These are phyloP conservation scores for Lithophane leautieri DNA, from an alignment of 2,888 invertebrate genomes.

Conservation along the genomic window DNA sequence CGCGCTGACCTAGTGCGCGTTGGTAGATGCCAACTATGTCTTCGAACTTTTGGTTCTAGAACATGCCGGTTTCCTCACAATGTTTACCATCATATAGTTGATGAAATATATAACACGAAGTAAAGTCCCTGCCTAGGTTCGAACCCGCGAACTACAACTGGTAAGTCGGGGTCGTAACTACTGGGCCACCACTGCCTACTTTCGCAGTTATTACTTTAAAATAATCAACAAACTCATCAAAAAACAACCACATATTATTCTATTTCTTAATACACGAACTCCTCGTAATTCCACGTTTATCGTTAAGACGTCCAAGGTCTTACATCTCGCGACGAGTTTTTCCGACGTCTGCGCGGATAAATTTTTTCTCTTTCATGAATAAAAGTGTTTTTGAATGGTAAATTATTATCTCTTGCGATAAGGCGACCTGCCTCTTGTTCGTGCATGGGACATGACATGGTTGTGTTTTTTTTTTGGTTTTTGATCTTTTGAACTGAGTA, in stretches of 20 bases:
- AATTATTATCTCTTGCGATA: conserved; percentile 63
- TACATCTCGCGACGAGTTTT: conserved; percentile 37
- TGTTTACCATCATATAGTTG: neutral
- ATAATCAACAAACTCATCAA: neutral
- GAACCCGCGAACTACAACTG: neutral
- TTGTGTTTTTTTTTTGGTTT: neutral
- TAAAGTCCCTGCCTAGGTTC: no score
- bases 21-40: neutral
- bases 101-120: neutral
- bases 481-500: neutral
- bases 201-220: neutral
- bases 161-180: neutral
- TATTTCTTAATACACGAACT: conserved; percentile 30
- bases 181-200: no score
- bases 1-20: neutral
- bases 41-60: neutral
- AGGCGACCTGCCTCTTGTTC: conserved; percentile 38
- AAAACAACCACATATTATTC: conserved; percentile 2
- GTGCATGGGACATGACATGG: conserved; percentile 24
- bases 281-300: conserved; percentile 40
- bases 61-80: no score
- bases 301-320: conserved; percentile 43
- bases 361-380: conserved; percentile 63
- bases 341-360: conserved; percentile 45
- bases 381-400: conserved; percentile 66